phyloP scores from a whole-genome alignment of 2,113 vertebrate genomes.

The Pygoscelis adeliae region DNA sequence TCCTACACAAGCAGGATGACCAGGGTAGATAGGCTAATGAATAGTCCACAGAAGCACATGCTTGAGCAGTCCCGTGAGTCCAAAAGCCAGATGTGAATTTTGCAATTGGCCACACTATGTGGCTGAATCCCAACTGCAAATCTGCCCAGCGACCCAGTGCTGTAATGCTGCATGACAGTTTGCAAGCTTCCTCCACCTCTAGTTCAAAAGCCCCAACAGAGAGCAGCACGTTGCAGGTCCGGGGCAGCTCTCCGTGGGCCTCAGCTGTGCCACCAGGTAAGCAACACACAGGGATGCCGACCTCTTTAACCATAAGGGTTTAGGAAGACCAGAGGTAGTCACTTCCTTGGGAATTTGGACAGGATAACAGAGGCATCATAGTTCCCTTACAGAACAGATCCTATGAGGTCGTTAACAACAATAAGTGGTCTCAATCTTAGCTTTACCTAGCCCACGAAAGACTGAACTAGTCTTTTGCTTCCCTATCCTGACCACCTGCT shows the following conservation, averaged over 20 bases:
- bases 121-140: not conserved
- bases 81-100: not conserved
- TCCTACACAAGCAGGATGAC: not conserved
- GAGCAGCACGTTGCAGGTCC: not conserved
- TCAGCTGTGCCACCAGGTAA: not conserved
- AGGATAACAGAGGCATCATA: fast-evolving
- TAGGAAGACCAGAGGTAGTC: not conserved
- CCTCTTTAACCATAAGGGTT: not conserved
- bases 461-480: not conserved
- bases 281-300: no score
- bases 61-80: not conserved
- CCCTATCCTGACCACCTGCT: not conserved
- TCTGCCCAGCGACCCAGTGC: not conserved
- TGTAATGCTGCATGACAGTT: not conserved
- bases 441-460: not conserved
- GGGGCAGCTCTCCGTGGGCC: not conserved
- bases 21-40: not conserved
- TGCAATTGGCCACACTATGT: fast-evolving
- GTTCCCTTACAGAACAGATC: not conserved
- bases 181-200: not conserved
- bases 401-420: not conserved
- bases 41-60: not conserved
- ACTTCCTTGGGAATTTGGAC: not conserved
- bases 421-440: not conserved
- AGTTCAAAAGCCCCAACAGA: not conserved